Percentiles rank a stretch among this genome's conserved stretches.
Conservation (phyloP, 2,888 invertebrate species). For the Autographa gamma region DNA sequence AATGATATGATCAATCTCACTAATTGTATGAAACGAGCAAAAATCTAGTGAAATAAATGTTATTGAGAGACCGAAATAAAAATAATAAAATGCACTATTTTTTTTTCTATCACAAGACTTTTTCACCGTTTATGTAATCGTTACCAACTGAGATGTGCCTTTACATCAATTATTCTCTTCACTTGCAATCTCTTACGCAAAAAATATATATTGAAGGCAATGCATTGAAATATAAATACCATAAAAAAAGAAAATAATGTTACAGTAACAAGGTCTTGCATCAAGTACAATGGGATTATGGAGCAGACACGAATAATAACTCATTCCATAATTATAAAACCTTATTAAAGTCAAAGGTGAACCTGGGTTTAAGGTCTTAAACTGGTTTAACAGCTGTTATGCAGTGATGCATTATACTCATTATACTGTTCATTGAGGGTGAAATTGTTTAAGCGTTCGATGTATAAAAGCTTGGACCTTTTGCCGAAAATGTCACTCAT, state of each 20-base stretch:
- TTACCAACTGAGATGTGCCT: neutral
- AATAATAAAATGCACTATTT: no score
- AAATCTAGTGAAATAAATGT: neutral
- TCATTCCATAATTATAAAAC: slow-evolving; percentile 45
- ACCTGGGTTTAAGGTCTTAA: slow-evolving; percentile 70
- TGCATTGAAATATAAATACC: neutral
- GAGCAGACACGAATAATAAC: slow-evolving; percentile 48
- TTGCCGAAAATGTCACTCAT: slow-evolving; percentile 66
- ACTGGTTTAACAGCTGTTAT: slow-evolving; percentile 66
- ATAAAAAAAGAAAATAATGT: slow-evolving; percentile 12
- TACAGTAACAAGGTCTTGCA: slow-evolving; percentile 17
- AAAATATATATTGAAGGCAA: neutral
- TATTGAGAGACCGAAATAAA: no score
- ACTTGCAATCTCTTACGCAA: no score
- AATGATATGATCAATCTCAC: slow-evolving; percentile 17
- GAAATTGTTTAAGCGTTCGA: slow-evolving; percentile 60
- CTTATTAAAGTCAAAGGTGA: slow-evolving; percentile 64
- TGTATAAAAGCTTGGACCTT: slow-evolving; percentile 69
- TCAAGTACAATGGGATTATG: slow-evolving; percentile 48
- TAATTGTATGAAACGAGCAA: slow-evolving; percentile 31
- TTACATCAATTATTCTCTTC: neutral
- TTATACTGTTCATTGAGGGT: slow-evolving; percentile 59
- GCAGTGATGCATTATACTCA: slow-evolving; percentile 52
- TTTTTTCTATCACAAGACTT: neutral
- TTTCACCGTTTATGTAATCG: no score